Evolutionary conservation across 2,113 vertebrate species (phyloP).

Genomic region (Muscicapa adusta): DNA sequence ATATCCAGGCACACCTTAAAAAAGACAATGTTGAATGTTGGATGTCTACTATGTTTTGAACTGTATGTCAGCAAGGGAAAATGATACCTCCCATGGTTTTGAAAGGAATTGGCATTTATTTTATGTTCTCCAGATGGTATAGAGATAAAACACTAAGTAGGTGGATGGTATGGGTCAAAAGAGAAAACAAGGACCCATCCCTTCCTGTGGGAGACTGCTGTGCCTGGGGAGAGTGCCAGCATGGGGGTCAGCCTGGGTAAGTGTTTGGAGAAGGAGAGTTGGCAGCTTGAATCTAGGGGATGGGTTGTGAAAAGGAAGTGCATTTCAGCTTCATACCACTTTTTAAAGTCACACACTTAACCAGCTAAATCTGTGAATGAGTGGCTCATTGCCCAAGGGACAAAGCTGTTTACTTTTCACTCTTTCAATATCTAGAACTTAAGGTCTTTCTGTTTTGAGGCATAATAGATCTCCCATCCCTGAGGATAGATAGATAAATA

Average conservation of each 20-base stretch:
- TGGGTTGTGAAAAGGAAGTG: neutral
- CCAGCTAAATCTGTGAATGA: neutral
- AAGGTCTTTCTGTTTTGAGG: neutral
- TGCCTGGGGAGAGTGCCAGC: neutral
- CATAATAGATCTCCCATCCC: neutral
- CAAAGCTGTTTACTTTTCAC: neutral
- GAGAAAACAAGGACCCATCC: neutral
- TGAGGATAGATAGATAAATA: neutral
- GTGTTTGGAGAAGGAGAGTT: neutral
- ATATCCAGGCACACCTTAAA: neutral
- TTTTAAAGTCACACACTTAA: neutral
- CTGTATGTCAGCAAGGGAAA: neutral
- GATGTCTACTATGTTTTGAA: neutral
- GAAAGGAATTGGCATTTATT: neutral
- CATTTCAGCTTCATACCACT: neutral
- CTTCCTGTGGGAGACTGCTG: neutral
- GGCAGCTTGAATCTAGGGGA: neutral
- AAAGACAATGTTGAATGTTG: neutral
- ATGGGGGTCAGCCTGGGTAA: neutral
- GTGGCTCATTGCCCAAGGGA: neutral
- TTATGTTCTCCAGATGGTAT: neutral
- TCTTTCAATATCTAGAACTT: neutral
- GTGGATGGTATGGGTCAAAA: neutral
- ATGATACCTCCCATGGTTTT: neutral
- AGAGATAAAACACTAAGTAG: neutral